These are phyloP conservation scores for Synergus laeviventris DNA, from an alignment of 2,888 invertebrate species.

Conservation along the genomic window DNA sequence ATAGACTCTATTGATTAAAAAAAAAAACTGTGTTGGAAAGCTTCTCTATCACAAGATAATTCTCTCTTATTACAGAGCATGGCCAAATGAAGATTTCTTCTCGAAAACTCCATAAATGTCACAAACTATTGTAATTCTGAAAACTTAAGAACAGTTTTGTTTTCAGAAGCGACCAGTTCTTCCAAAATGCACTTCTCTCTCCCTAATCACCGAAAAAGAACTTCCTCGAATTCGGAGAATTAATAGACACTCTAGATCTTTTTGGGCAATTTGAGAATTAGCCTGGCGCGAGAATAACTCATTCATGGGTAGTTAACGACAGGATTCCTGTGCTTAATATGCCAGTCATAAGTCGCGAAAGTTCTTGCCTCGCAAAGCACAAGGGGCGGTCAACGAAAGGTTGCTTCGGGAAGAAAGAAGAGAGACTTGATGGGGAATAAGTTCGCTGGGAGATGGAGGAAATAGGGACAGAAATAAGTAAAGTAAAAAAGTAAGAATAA, in stretches of 20 bases:
- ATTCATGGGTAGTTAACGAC: constrained; percentile 75
- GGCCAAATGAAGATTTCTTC: neutral
- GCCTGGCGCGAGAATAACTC: constrained; percentile 67
- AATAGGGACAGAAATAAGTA: neutral
- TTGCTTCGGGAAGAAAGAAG: constrained; percentile 17
- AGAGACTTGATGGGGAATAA: neutral
- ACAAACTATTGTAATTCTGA: neutral
- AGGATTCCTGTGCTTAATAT: constrained; percentile 65
- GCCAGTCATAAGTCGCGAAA: constrained; percentile 69
- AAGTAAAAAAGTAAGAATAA: neutral
- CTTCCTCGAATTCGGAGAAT: neutral
- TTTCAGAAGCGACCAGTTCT: neutral
- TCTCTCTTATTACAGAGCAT: neutral
- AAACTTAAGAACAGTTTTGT: neutral
- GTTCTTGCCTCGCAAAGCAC: constrained; percentile 34
- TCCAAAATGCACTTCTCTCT: neutral
- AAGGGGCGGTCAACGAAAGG: constrained; percentile 31
- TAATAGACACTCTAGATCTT: constrained; percentile 44
- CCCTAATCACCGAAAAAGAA: neutral
- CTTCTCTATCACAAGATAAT: no score
- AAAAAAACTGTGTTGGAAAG: no score
- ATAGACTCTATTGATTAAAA: no score
- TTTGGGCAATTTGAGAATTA: constrained; percentile 67
- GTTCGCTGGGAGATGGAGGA: neutral
- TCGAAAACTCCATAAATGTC: neutral